Conservation (phyloP, 1,140 invertebrate genomes). For the silkworm (Bombyx mori) region ASM3026992v2 NC_085127.1:8446501-8447000, state of each 20-base stretch:
- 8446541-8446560: too few relatives aligned
- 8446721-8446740: slow-evolving; percentile 76
- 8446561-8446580: too few relatives aligned
- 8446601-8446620: too few relatives aligned
- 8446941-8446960: slow-evolving; percentile 83
- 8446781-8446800: slow-evolving; percentile 79
- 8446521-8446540: too few relatives aligned
- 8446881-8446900: slow-evolving; percentile 87
- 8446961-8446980: slow-evolving; percentile 75
- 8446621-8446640: too few relatives aligned
- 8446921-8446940: slow-evolving; percentile 89
- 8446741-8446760: slow-evolving; percentile 57
- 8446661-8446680: slow-evolving; percentile 57
- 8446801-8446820: slow-evolving; percentile 82
- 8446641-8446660: background rate
- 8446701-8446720: slow-evolving; percentile 84
- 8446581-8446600: too few relatives aligned
- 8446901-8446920: slow-evolving; percentile 87
- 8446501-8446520: too few relatives aligned
- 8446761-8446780: slow-evolving; percentile 69
- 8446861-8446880: slow-evolving; percentile 90
- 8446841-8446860: slow-evolving; percentile 91
- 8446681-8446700: slow-evolving; percentile 84
- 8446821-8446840: slow-evolving; percentile 87
- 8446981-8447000: slow-evolving; percentile 86